Conservation (phyloP, 2,888 invertebrate genomes). For the Acanthacorydalis orientalis region DNA sequence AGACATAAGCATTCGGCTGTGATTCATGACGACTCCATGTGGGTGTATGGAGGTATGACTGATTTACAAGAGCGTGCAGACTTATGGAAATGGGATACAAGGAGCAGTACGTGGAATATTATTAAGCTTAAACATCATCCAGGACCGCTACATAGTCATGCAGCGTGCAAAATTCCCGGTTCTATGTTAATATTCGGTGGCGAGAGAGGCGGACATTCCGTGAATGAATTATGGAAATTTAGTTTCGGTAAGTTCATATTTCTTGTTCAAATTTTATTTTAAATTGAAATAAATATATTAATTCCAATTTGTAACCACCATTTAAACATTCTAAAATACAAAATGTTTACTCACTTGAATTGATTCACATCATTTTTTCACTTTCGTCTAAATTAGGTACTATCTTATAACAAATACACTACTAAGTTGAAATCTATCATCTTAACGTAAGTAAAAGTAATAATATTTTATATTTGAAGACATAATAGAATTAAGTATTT, state of each 20-base stretch:
- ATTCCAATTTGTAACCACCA: too few relatives aligned
- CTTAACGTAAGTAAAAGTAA: too few relatives aligned
- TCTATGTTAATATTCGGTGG: conserved; percentile 70
- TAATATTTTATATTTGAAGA: too few relatives aligned
- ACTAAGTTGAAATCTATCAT: too few relatives aligned
- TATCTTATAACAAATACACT: too few relatives aligned
- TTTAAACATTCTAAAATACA: too few relatives aligned
- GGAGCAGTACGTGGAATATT: conserved; percentile 45
- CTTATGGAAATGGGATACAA: conserved; percentile 65
- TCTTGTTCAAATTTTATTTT: background rate
- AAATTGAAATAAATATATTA: too few relatives aligned
- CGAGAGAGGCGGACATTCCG: conserved; percentile 49
- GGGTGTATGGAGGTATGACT: conserved; percentile 79
- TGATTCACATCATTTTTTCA: too few relatives aligned
- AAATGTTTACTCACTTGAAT: too few relatives aligned
- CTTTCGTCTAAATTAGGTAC: too few relatives aligned
- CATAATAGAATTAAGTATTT: too few relatives aligned
- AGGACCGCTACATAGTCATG: conserved; percentile 58
- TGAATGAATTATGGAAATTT: conserved; percentile 68
- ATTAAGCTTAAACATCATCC: conserved; percentile 47
- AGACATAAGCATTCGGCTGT: conserved; percentile 76
- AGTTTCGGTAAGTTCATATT: conserved; percentile 47
- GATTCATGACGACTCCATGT: conserved; percentile 59
- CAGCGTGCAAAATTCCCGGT: conserved; percentile 57
- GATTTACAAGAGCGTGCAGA: conserved; percentile 62